Percentiles rank a stretch among this genome's conserved stretches.
Evolutionary conservation across 2,888 invertebrate species (phyloP).

Genomic region (Cosmorhoe ocellata): DNA sequence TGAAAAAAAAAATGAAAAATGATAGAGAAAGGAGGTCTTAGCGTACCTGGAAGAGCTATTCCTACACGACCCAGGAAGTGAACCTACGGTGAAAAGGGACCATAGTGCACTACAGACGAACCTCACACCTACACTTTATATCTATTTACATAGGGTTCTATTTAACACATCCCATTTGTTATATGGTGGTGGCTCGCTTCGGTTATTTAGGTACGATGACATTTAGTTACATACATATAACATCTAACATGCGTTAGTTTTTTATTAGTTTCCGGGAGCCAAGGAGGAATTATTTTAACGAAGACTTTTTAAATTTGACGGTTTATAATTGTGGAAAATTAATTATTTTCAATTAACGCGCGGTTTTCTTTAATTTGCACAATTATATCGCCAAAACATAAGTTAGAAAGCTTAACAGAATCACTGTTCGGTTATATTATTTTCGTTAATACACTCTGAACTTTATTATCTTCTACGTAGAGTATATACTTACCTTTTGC

Average conservation of each 20-base stretch:
- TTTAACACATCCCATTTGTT: constrained; percentile 60
- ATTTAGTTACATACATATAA: constrained; percentile 56
- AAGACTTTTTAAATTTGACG: constrained; percentile 40
- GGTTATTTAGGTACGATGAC: constrained; percentile 42
- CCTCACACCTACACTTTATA: constrained; percentile 40
- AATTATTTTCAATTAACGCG: neutral
- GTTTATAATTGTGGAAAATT: constrained; percentile 60
- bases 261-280: constrained; percentile 66
- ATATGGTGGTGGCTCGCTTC: constrained; percentile 65
- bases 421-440: constrained; percentile 49
- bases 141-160: constrained; percentile 39
- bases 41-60: constrained; percentile 62
- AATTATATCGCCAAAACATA: constrained; percentile 55
- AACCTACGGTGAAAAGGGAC: constrained; percentile 49
- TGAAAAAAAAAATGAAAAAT: constrained; percentile 47
- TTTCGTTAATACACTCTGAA: constrained; percentile 45
- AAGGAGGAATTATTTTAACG: constrained; percentile 59
- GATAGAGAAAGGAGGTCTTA: constrained; percentile 55
- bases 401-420: constrained; percentile 67
- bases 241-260: constrained; percentile 65
- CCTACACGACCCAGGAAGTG: constrained; percentile 69
- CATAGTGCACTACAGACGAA: constrained; percentile 47
- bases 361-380: constrained; percentile 50
- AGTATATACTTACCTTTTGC: constrained; percentile 62
- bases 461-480: constrained; percentile 51